Percentiles rank a stretch among this genome's conserved stretches.
Evolutionary conservation across 2,797 vertebrate species (phyloP).

Genomic region (Clarias fuscus): DNA sequence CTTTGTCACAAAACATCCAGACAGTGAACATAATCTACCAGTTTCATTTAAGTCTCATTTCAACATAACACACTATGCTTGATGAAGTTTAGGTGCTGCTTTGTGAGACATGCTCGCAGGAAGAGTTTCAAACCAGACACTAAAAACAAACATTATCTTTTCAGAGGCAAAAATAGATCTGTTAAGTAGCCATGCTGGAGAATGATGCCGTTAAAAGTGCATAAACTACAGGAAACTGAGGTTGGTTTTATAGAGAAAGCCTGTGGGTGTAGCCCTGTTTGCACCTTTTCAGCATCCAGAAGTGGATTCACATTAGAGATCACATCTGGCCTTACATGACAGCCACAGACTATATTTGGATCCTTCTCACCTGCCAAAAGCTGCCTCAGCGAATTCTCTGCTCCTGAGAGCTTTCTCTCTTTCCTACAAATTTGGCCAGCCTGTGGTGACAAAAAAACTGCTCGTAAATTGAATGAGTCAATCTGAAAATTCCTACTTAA

Average conservation of each 20-base stretch:
- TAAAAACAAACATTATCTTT: background rate
- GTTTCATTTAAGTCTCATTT: background rate
- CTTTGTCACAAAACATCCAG: background rate
- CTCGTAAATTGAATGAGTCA: too few relatives aligned
- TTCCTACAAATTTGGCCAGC: background rate
- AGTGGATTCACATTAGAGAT: background rate
- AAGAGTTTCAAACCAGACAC: background rate
- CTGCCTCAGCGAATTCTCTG: background rate
- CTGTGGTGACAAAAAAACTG: too few relatives aligned
- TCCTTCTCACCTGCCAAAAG: background rate
- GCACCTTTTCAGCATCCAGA: background rate
- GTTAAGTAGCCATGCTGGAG: background rate
- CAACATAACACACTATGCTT: background rate
- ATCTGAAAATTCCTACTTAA: too few relatives aligned
- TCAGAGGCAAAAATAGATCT: background rate
- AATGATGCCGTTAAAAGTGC: background rate
- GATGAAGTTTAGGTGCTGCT: background rate
- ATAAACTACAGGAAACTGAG: background rate
- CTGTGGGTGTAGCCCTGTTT: background rate
- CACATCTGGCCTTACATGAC: background rate
- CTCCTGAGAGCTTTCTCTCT: background rate
- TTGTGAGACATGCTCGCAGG: background rate
- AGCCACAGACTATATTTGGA: background rate
- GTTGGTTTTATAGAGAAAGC: background rate
- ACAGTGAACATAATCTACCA: background rate